These are phyloP conservation scores for Polydesmus complanatus DNA, from an alignment of 2,888 invertebrate genomes.

Conservation along the genomic window DNA sequence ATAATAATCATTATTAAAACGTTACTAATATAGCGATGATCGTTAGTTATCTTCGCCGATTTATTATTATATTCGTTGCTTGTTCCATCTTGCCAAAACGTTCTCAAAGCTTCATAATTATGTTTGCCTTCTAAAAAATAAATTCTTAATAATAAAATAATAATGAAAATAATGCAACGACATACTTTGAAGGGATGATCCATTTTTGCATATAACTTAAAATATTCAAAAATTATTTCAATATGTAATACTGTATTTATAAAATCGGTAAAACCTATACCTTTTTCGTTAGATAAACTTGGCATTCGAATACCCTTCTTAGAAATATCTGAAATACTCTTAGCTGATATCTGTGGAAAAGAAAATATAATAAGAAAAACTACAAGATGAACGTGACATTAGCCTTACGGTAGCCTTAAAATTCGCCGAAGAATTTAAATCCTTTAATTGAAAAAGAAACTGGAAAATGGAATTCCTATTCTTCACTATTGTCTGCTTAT, in stretches of 20 bases:
- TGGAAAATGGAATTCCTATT: slow-evolving; percentile 45
- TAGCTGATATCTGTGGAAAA: neutral
- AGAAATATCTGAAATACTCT: neutral
- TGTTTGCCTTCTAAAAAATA: neutral
- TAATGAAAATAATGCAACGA: too few relatives aligned
- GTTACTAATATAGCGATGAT: neutral
- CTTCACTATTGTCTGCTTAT: slow-evolving; percentile 42
- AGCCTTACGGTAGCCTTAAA: neutral
- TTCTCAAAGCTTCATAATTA: neutral
- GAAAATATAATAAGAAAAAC: too few relatives aligned
- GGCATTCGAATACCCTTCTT: neutral
- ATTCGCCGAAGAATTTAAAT: neutral
- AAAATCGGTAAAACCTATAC: neutral
- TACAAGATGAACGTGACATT: too few relatives aligned
- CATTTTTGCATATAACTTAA: neutral
- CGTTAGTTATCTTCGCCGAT: neutral
- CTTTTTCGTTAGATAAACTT: neutral
- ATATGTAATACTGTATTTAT: neutral
- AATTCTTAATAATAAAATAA: neutral
- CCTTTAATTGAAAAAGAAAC: slow-evolving; percentile 30
- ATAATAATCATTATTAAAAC: neutral
- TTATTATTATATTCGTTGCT: neutral
- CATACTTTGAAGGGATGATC: too few relatives aligned
- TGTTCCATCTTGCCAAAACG: neutral
- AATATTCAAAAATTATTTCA: neutral